Percentiles rank a stretch among this genome's conserved stretches.
These are phyloP conservation scores for Aotus griseimembra DNA, from an alignment of 2,797 vertebrate genomes.

Conservation along the genomic window DNA sequence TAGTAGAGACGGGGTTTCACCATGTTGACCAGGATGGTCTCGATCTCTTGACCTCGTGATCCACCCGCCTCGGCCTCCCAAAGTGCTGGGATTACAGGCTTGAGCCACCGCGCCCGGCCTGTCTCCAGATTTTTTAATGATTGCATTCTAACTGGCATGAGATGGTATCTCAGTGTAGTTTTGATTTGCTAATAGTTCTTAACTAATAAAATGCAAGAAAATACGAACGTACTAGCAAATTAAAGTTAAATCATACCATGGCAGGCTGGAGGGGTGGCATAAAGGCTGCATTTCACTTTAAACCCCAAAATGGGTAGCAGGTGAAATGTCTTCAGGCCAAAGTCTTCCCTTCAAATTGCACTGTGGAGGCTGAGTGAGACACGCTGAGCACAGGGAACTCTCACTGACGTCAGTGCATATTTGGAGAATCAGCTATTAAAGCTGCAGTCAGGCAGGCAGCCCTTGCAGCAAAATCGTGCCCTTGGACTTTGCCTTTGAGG, in stretches of 20 bases:
- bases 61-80: no score
- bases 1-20: no score
- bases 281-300: not conserved
- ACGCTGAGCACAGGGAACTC: not conserved
- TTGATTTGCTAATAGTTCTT: not conserved
- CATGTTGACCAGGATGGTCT: no score
- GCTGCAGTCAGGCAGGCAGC: not conserved
- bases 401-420: not conserved
- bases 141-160: no score
- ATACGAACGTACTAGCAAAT: not conserved
- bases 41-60: no score
- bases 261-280: not conserved
- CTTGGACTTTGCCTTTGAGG: conserved; percentile 57
- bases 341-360: not conserved
- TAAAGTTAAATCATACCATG: conserved; percentile 33
- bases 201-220: conserved; percentile 28
- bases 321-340: not conserved
- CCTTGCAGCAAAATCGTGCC: not conserved
- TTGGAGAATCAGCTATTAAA: conserved; percentile 14
- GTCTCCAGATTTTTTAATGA: no score
- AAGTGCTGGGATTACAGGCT: no score
- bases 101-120: no score
- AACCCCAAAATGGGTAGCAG: not conserved
- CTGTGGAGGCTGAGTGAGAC: not conserved
- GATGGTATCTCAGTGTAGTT: no score